These are phyloP conservation scores for Tiliqua scincoides DNA, from an alignment of 2,113 vertebrate genomes.

Conservation along the genomic window DNA sequence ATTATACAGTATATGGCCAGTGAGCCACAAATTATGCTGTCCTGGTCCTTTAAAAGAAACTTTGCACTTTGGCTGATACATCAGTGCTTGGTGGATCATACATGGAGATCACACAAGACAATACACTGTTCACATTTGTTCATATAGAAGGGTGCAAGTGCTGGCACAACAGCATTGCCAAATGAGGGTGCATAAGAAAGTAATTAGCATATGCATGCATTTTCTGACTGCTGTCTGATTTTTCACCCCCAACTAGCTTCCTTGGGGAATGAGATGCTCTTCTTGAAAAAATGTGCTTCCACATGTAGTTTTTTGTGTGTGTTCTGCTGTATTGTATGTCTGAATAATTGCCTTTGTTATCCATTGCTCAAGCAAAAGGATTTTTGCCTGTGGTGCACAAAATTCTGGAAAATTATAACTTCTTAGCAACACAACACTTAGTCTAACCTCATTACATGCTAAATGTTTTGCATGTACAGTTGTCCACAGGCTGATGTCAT, in stretches of 20 bases:
- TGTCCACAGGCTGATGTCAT: conserved; percentile 9
- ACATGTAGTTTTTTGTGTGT: not conserved
- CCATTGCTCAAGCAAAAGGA: not conserved
- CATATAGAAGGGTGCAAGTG: not conserved
- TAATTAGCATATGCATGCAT: not conserved
- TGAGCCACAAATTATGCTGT: not conserved
- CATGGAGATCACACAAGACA: not conserved
- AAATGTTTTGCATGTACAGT: not conserved
- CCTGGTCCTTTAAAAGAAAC: not conserved
- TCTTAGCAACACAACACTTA: conserved; percentile 19
- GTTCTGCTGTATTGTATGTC: not conserved
- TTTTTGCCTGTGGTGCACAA: conserved; percentile 23
- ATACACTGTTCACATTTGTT: not conserved
- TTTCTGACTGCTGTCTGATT: not conserved
- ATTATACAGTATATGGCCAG: not conserved
- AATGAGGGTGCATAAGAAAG: not conserved
- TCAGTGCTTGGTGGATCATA: not conserved
- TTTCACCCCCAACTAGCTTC: not conserved
- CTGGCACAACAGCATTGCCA: not conserved
- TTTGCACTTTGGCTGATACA: too few species aligned
- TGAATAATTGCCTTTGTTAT: conserved; percentile 16
- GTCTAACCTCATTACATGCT: conserved; percentile 27
- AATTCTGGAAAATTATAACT: conserved; percentile 17
- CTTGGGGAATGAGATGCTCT: not conserved
- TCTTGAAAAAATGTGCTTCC: not conserved